Evolutionary conservation across 1,140 invertebrate species (phyloP).

Genomic region (Potamilus streckersoni): DNA sequence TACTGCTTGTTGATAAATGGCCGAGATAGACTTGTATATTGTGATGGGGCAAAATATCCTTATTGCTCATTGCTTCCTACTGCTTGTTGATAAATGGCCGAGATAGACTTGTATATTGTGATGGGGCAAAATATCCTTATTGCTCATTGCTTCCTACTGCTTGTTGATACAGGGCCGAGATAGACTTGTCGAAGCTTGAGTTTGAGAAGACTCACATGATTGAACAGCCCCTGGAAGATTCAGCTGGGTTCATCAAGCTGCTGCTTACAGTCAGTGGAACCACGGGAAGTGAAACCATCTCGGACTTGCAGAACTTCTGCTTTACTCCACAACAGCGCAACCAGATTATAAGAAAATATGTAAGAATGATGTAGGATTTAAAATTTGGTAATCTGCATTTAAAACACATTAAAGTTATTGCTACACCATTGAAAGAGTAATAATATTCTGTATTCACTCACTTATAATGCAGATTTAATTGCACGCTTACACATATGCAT

Average conservation of each 20-base stretch:
- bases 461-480: neutral
- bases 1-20: constrained; percentile 71
- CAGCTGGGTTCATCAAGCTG: constrained; percentile 85
- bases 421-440: no score
- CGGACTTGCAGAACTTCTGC: constrained; percentile 84
- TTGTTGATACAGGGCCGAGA: constrained; percentile 76
- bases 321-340: constrained; percentile 79
- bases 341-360: constrained; percentile 77
- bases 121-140: no score
- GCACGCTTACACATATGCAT: neutral
- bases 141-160: no score
- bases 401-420: no score
- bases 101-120: constrained; percentile 79
- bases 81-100: constrained; percentile 73
- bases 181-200: constrained; percentile 87
- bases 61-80: no score
- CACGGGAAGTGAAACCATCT: constrained; percentile 90
- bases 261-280: constrained; percentile 93
- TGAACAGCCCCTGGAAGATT: constrained; percentile 88
- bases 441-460: neutral
- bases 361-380: constrained; percentile 65
- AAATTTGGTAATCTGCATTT: no score
- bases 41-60: no score
- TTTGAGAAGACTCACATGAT: constrained; percentile 91
- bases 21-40: constrained; percentile 85